These are phyloP conservation scores for Etheostoma cragini DNA, from an alignment of 2,113 vertebrate genomes.

Conservation along the genomic window DNA sequence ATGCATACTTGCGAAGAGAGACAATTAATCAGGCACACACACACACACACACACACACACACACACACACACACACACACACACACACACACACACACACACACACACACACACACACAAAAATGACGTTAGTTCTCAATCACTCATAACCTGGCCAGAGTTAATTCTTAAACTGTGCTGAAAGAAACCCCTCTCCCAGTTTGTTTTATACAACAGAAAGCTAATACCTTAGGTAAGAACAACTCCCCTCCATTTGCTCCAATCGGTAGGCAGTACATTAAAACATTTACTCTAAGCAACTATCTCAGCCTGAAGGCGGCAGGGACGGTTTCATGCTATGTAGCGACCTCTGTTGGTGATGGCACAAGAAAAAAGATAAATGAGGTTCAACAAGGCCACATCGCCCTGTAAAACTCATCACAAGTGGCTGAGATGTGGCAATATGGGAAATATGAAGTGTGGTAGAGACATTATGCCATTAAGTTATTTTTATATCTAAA, in stretches of 20 bases:
- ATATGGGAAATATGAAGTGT: neutral
- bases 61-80: neutral
- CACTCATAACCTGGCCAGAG: neutral
- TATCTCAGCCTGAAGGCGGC: neutral
- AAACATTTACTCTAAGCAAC: neutral
- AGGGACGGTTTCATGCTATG: neutral
- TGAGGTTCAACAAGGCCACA: neutral
- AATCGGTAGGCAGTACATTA: constrained; percentile 41
- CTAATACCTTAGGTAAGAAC: constrained; percentile 36
- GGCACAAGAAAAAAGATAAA: neutral
- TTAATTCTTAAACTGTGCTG: constrained; percentile 10
- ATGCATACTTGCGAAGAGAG: neutral
- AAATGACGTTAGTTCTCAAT: neutral
- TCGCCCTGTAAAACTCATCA: neutral
- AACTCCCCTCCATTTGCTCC: constrained; percentile 60
- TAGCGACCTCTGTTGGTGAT: constrained; percentile 50
- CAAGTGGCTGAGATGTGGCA: neutral
- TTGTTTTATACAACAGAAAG: constrained; percentile 46
- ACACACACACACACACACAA: neutral
- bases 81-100: no score
- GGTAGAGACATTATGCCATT: neutral
- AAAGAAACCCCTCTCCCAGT: constrained; percentile 19
- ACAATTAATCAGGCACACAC: neutral
- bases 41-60: neutral
- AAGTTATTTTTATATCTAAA: neutral